phyloP scores from a whole-genome alignment of 1,140 invertebrate species.

The Dryas iulia region DNA sequence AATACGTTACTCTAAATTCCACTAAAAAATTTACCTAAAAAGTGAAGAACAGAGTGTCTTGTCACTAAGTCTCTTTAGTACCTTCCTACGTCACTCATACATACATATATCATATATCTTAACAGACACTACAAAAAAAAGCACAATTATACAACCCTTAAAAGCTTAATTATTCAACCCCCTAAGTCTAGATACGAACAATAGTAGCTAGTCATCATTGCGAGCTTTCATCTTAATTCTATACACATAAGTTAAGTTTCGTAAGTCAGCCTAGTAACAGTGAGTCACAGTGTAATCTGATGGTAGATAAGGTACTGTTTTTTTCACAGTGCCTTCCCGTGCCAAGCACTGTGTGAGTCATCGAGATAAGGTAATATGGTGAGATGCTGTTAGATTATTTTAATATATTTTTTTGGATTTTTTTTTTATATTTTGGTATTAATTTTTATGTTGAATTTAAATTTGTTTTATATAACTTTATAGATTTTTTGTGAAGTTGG shows the following conservation, averaged over 20 bases:
- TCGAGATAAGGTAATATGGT: constrained; percentile 41
- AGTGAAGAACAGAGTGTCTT: no score
- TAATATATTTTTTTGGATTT: constrained; percentile 8
- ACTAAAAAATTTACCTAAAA: no score
- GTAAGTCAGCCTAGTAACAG: constrained; percentile 18
- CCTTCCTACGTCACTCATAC: no score
- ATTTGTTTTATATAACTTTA: no score
- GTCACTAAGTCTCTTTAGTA: no score
- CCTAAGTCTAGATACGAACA: not conserved
- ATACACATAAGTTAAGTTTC: not conserved
- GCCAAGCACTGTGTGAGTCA: constrained; percentile 71
- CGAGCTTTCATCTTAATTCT: not conserved
- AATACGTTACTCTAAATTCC: no score
- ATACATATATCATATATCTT: no score
- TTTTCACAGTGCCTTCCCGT: constrained; percentile 61
- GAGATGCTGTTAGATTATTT: constrained; percentile 44
- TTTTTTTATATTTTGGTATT: constrained; percentile 8
- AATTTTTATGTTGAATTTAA: not conserved
- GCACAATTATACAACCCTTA: not conserved
- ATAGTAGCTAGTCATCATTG: not conserved
- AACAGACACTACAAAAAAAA: not conserved
- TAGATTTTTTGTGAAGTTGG: no score
- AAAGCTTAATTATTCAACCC: not conserved
- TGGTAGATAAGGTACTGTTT: constrained; percentile 73
- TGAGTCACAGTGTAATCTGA: constrained; percentile 58